These are phyloP conservation scores for Eupeodes luniger DNA, from an alignment of 2,888 invertebrate species.

Conservation along the genomic window DNA sequence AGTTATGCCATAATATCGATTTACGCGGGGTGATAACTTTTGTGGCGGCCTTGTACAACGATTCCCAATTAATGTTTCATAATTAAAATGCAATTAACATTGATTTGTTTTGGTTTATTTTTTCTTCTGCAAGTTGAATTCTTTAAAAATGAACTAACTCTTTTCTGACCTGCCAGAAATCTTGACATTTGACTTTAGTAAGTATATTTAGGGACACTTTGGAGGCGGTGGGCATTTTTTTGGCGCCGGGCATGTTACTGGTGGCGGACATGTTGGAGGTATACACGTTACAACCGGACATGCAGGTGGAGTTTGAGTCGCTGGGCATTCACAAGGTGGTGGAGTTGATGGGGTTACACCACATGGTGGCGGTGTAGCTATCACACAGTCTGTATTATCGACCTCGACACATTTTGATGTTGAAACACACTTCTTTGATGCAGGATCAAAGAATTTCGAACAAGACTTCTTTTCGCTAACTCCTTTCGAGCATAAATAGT, in stretches of 20 bases:
- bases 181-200: too few species aligned
- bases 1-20: too few species aligned
- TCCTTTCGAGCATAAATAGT: conserved; percentile 79
- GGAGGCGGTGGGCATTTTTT: conserved; percentile 1
- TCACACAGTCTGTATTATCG: conserved; percentile 54
- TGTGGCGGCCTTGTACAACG: too few species aligned
- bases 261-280: conserved; percentile 2
- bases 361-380: conserved; percentile 56
- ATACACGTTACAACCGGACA: neutral
- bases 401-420: conserved; percentile 79
- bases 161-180: too few species aligned
- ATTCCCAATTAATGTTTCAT: too few species aligned
- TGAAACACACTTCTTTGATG: conserved; percentile 78
- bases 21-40: too few species aligned
- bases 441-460: conserved; percentile 78
- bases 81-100: too few species aligned
- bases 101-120: too few species aligned
- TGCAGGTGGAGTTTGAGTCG: conserved; percentile 9
- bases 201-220: neutral
- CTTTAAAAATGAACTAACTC: too few species aligned
- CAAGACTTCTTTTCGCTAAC: conserved; percentile 76
- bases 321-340: conserved; percentile 13
- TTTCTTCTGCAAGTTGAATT: too few species aligned
- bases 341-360: conserved; percentile 42
- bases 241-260: neutral